Conservation (phyloP, 2,797 vertebrate species). For the Notolabrus celidotus region DNA sequence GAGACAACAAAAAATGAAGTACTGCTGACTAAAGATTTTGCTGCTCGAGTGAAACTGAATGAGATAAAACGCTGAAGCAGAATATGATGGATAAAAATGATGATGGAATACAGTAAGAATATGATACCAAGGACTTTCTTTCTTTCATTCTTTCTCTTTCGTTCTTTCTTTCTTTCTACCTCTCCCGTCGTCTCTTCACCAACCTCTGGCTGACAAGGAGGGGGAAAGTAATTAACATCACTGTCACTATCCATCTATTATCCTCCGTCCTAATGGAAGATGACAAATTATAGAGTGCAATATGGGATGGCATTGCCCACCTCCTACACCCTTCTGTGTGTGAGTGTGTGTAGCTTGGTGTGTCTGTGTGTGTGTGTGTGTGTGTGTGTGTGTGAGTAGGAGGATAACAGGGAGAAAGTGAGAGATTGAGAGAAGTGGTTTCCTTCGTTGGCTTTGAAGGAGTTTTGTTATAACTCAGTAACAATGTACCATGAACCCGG, state of each 20-base stretch:
- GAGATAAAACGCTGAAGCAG: too few relatives aligned
- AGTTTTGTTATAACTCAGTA: neutral
- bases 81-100: too few relatives aligned
- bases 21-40: too few relatives aligned
- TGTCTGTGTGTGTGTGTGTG: constrained; percentile 3
- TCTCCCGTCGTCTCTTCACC: constrained; percentile 32
- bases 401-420: neutral
- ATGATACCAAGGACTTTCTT: too few relatives aligned
- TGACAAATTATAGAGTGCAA: constrained; percentile 76
- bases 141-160: too few relatives aligned
- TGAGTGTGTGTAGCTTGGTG: constrained; percentile 1
- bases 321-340: constrained; percentile 25
- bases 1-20: too few relatives aligned
- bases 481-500: neutral
- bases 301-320: constrained; percentile 38
- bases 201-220: constrained; percentile 65
- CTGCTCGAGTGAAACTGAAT: too few relatives aligned
- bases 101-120: too few relatives aligned
- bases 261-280: constrained; percentile 73
- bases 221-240: constrained; percentile 75
- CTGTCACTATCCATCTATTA: constrained; percentile 79
- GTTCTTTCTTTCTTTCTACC: constrained; percentile 22
- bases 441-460: constrained; percentile 9
- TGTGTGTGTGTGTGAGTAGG: neutral
- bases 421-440: constrained; percentile 12